These are phyloP conservation scores for Saccopteryx bilineata DNA, from an alignment of 2,113 vertebrate genomes.

Conservation along the genomic window DNA sequence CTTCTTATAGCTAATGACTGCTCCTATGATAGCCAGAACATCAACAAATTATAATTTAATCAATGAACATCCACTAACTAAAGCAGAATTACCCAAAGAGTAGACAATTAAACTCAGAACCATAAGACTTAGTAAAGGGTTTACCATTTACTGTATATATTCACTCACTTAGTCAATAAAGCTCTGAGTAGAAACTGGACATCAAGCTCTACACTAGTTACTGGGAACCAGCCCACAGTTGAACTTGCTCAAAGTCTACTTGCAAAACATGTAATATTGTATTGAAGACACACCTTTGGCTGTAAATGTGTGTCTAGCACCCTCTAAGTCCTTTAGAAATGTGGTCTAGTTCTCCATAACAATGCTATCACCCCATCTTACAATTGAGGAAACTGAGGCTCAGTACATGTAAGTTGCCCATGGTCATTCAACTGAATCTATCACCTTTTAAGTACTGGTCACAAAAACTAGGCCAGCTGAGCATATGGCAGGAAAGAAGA, in stretches of 20 bases:
- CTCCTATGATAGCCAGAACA: background rate
- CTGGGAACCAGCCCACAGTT: background rate
- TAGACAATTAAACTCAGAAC: constrained; percentile 8
- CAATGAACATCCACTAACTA: background rate
- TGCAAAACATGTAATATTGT: background rate
- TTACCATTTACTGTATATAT: background rate
- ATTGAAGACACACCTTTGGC: background rate
- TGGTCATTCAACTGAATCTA: background rate
- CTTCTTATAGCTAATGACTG: background rate
- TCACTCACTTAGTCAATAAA: background rate
- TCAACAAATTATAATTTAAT: background rate
- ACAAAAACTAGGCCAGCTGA: background rate
- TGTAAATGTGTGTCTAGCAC: background rate
- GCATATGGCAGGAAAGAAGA: background rate
- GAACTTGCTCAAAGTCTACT: background rate
- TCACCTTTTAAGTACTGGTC: background rate
- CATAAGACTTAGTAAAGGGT: background rate
- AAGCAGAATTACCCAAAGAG: background rate
- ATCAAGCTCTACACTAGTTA: background rate
- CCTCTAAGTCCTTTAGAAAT: background rate
- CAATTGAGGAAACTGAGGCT: background rate
- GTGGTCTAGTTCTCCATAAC: background rate
- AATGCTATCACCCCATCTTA: background rate
- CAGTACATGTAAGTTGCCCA: background rate
- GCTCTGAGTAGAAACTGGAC: background rate